These are phyloP conservation scores for Euwallacea similis DNA, from an alignment of 1,140 invertebrate species.

Conservation along the genomic window DNA sequence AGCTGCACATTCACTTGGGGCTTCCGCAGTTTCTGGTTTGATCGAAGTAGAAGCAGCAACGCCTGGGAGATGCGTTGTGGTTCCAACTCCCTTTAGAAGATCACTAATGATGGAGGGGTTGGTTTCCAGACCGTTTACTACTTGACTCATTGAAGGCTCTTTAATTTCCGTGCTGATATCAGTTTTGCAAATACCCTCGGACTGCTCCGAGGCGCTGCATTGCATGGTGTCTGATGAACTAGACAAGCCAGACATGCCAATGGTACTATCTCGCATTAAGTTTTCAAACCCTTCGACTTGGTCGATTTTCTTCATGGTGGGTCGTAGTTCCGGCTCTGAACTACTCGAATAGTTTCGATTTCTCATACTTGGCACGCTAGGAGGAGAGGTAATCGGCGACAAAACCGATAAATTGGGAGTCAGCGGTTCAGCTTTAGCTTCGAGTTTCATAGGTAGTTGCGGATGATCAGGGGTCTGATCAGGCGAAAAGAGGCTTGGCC, in stretches of 20 bases:
- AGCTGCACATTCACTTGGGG: background rate
- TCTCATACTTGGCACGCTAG: constrained; percentile 38
- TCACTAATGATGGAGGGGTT: constrained; percentile 51
- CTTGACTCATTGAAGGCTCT: constrained; percentile 25
- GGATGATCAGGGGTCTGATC: constrained; percentile 52
- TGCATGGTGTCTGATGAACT: background rate
- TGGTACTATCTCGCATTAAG: constrained; percentile 50
- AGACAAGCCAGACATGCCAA: constrained; percentile 40
- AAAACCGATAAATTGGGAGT: constrained; percentile 26
- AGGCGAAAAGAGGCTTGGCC: constrained; percentile 58
- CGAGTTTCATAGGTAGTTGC: constrained; percentile 43
- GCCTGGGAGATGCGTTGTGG: constrained; percentile 43
- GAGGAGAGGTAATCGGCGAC: constrained; percentile 47
- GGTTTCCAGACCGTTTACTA: constrained; percentile 52
- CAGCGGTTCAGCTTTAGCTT: constrained; percentile 15
- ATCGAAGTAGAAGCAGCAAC: constrained; percentile 32
- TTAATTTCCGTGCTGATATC: constrained; percentile 9
- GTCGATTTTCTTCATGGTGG: constrained; percentile 54
- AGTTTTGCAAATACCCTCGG: constrained; percentile 1
- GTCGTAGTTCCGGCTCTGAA: constrained; percentile 53
- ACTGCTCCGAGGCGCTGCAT: background rate
- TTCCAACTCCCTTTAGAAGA: constrained; percentile 48
- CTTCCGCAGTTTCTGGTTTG: constrained; percentile 10
- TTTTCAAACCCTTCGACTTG: constrained; percentile 54
- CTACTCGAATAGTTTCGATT: constrained; percentile 47